Evolutionary conservation across 1,140 invertebrate genomes (phyloP).

Genomic region (Aphelenchoides avenae): DNA sequence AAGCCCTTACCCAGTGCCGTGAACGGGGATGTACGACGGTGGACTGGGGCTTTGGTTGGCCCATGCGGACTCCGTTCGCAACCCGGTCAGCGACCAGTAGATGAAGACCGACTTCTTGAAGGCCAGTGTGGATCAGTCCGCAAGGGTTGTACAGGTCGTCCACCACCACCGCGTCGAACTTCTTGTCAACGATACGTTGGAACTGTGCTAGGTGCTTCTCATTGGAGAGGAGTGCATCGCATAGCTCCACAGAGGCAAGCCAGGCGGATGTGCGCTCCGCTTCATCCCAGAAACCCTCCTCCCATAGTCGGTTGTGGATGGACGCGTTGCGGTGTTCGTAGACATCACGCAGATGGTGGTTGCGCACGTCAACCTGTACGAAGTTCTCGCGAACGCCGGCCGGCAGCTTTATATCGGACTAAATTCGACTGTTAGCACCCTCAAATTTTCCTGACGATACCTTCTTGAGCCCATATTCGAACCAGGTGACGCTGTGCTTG

Average conservation of each 20-base stretch:
- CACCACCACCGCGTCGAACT: conserved; percentile 49
- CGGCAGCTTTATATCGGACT: conserved; percentile 41
- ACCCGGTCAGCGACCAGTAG: conserved; percentile 58
- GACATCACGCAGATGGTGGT: conserved; percentile 31
- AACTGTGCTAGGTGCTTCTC: conserved; percentile 31
- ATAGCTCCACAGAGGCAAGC: conserved; percentile 50
- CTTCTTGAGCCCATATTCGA: conserved; percentile 51
- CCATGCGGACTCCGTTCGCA: conserved; percentile 58
- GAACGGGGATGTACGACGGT: conserved; percentile 56
- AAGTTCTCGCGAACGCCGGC: conserved; percentile 45
- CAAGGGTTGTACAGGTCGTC: conserved; percentile 59
- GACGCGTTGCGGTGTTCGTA: conserved; percentile 43
- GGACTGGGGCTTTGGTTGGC: conserved; percentile 54
- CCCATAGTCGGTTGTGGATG: conserved; percentile 33
- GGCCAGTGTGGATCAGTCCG: conserved; percentile 19
- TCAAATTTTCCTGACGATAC: too few relatives aligned
- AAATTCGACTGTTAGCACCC: conserved; percentile 5
- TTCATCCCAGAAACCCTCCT: conserved; percentile 33
- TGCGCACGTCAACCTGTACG: conserved; percentile 31
- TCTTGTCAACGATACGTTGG: conserved; percentile 35
- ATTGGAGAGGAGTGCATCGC: conserved; percentile 41
- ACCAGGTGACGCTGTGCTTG: conserved; percentile 54
- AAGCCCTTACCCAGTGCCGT: conserved; percentile 47
- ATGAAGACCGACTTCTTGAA: conserved; percentile 51
- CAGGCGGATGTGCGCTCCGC: conserved; percentile 40